A percentile compares a stretch with the other conserved stretches of the same genome.
Conservation (phyloP, 2,797 vertebrate species). For the Tiaroga cobitis region DNA sequence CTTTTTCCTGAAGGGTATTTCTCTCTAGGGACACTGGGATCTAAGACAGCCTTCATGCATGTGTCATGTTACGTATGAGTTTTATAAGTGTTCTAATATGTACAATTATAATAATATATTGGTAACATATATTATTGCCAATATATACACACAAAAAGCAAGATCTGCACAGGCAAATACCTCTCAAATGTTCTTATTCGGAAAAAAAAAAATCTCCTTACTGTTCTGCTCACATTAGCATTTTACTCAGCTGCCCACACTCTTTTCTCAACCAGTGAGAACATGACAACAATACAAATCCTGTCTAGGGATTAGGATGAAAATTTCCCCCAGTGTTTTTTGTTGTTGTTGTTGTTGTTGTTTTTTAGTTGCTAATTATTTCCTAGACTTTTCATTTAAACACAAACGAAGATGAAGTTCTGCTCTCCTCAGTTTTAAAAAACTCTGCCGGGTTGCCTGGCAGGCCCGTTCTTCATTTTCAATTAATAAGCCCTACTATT, state of each 20-base stretch:
- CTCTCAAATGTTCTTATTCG: neutral
- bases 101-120: neutral
- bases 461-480: constrained; percentile 73
- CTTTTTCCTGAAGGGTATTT: constrained; percentile 13
- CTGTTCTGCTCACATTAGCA: neutral
- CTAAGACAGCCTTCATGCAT: neutral
- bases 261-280: constrained; percentile 32
- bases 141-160: neutral
- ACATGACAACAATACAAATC: constrained; percentile 61
- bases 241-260: constrained; percentile 8
- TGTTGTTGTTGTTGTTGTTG: too few species aligned
- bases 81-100: neutral
- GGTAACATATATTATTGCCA: neutral
- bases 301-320: constrained; percentile 61
- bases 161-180: neutral
- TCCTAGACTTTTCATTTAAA: constrained; percentile 73
- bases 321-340: constrained; percentile 55
- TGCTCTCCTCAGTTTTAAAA: constrained; percentile 62
- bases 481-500: constrained; percentile 76
- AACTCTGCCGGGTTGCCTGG: constrained; percentile 71
- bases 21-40: constrained; percentile 15
- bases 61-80: neutral
- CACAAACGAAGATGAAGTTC: constrained; percentile 68
- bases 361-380: constrained; percentile 67
- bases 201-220: neutral